Evolutionary conservation across 2,113 vertebrate genomes (phyloP), one percentile per base, ranked within the genome.

Genomic region (Oostethus manadensis): DNA sequence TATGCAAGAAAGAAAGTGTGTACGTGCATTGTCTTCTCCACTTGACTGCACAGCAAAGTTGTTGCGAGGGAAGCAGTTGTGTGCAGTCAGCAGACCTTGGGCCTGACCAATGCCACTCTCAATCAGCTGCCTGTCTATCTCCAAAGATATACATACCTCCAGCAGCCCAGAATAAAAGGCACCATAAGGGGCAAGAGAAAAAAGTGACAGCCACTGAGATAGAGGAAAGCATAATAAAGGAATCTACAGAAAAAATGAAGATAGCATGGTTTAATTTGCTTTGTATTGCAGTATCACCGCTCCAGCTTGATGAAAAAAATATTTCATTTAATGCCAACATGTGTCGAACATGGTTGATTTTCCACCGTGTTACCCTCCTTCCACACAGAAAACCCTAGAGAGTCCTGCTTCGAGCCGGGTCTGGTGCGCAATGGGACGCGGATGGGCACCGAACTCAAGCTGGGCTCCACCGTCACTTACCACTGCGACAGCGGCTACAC

Each of bases 341-440:
- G 15, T 33, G 7, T 55, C 71, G 22, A 68, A 68, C 64, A 62
- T 71, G 46, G 17, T 69, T 70, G 63, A 82, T 76, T 81, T 84
- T 79, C 71, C 75, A 58, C 70, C 23, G 14, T 67, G 46, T 70
- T 81, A 66, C 80, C 38, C 54, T 84, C 73, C 62, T 46, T 60
- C 57, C 62, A 50, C 88, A 50, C 89, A 99, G 97, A 98, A 81
- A 99, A 98, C 70, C 96, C 96, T n/a, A 88, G 97, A 66, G 97
- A 99, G 85, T 99, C 96, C 0, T 99, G 96, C 80, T 98, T 99
- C 1, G 97, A 99, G 71, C 97, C 96, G 0, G 97, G 96, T 0
- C 71, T 90, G 1, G 85, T 98, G 64, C 93, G 90, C 80, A 99
- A 99, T 0, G 95, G 96, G 56, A 95, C 94, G 0, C 87, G 95